These are phyloP conservation scores for Allolobophora icterica DNA, from an alignment of 2,888 invertebrate genomes.

Conservation along the genomic window DNA sequence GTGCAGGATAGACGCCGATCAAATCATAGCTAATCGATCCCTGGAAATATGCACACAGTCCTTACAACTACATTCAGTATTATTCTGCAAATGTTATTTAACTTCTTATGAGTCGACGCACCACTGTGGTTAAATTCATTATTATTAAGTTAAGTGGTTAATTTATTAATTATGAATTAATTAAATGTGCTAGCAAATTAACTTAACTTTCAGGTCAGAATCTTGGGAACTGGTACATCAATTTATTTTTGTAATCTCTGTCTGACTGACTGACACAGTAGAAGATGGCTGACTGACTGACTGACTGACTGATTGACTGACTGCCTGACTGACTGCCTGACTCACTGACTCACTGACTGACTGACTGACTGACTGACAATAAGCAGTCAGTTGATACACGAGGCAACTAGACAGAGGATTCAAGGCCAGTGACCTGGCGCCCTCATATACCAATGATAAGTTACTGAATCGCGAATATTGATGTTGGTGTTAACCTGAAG, in stretches of 20 bases:
- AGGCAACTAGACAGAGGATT: too few relatives aligned
- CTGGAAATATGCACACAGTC: background rate
- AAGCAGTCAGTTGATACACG: too few relatives aligned
- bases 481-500: conserved; percentile 29
- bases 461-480: background rate
- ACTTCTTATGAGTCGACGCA: background rate
- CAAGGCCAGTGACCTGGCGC: background rate
- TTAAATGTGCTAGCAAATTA: background rate
- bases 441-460: background rate
- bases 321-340: background rate
- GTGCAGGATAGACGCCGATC: conserved; percentile 49
- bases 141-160: background rate
- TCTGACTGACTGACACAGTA: too few relatives aligned
- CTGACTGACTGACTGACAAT: background rate
- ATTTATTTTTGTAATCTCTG: background rate
- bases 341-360: background rate
- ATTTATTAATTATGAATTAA: background rate
- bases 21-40: conserved; percentile 43
- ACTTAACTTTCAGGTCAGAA: background rate
- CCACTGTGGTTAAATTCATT: background rate
- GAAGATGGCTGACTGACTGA: too few relatives aligned
- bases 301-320: too few relatives aligned
- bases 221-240: background rate
- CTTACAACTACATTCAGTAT: background rate
- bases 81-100: background rate